Evolutionary conservation across 2,888 invertebrate genomes (phyloP).

Genomic region (Brachylomia viminalis): DNA sequence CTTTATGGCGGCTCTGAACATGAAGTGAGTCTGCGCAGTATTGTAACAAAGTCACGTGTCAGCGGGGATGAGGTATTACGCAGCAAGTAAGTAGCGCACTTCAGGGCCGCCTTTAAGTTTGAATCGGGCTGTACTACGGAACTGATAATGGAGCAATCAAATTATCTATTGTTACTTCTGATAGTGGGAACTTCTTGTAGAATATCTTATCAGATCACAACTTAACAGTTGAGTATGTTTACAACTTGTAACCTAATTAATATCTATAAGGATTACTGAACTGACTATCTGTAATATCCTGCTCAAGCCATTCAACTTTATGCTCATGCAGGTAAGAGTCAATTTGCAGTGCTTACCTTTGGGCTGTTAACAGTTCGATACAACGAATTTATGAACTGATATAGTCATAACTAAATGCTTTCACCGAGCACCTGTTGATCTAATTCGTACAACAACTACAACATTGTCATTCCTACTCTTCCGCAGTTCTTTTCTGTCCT

Average conservation of each 20-base stretch:
- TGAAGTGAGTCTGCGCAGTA: too few species aligned
- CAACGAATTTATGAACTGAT: background rate
- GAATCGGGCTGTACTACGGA: background rate
- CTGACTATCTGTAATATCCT: background rate
- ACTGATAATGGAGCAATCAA: constrained; percentile 28
- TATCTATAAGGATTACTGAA: constrained; percentile 13
- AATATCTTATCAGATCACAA: constrained; percentile 7
- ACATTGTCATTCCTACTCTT: background rate
- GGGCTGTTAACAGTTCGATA: background rate
- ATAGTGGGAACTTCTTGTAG: constrained; percentile 5
- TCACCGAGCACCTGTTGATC: background rate
- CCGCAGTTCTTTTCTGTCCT: background rate
- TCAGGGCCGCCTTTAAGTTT: too few species aligned
- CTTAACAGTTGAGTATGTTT: background rate
- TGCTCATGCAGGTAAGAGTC: background rate
- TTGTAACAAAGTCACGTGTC: too few species aligned
- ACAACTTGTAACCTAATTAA: background rate
- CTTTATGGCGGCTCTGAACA: too few species aligned
- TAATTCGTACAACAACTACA: background rate
- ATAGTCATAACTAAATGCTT: background rate
- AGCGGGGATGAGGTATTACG: too few species aligned
- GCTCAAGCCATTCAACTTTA: background rate
- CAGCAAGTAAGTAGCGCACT: too few species aligned
- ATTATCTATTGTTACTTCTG: constrained; percentile 21
- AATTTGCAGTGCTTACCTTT: background rate